Percentiles rank a stretch among this genome's conserved stretches.
Conservation (phyloP, 1,140 invertebrate species). For the Sitobion miscanthi region DNA sequence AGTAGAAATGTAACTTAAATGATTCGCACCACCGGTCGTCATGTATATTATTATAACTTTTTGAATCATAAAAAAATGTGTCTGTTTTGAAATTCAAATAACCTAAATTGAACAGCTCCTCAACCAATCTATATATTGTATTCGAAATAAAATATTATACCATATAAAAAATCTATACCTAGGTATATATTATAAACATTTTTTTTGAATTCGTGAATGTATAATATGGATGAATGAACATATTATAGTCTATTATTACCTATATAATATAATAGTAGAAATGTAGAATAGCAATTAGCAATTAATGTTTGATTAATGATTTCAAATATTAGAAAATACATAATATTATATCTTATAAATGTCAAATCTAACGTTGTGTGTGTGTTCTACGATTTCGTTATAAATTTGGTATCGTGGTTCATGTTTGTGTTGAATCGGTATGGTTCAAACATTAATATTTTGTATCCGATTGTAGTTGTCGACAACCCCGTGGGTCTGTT, state of each 20-base stretch:
- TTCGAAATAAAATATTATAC: neutral
- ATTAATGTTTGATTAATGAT: neutral
- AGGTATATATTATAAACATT: neutral
- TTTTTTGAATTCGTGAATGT: neutral
- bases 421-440: neutral
- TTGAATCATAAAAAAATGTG: conserved; percentile 41
- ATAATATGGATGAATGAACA: neutral
- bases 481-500: neutral
- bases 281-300: neutral
- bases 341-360: neutral
- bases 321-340: too few relatives aligned
- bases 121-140: neutral
- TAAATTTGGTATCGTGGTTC: neutral
- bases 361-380: neutral
- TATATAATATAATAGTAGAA: neutral
- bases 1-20: conserved; percentile 46
- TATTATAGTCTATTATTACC: too few relatives aligned
- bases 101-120: neutral
- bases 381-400: neutral
- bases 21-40: conserved; percentile 42
- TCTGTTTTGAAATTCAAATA: conserved; percentile 48
- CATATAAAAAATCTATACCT: neutral
- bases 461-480: neutral
- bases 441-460: neutral
- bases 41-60: conserved; percentile 54